Evolutionary conservation across 2,797 vertebrate genomes (phyloP).

Genomic region (Vipera latastei): DNA sequence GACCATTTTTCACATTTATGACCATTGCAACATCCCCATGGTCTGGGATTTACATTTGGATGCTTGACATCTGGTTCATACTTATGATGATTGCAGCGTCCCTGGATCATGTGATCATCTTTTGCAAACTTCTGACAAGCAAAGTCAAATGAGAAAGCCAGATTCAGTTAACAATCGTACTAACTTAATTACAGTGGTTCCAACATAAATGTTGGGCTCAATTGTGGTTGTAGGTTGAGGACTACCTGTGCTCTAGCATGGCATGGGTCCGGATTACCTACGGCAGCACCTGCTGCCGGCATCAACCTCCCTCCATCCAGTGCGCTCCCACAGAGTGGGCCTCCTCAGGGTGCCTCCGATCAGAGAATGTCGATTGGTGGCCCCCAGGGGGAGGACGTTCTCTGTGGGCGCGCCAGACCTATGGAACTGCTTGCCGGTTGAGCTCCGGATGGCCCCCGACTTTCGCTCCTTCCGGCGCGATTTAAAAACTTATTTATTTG

Average conservation of each 20-base stretch:
- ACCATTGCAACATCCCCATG: not conserved
- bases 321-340: no score
- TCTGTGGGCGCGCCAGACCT: no score
- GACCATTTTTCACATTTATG: not conserved
- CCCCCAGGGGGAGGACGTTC: no score
- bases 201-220: not conserved
- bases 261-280: no score
- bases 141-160: not conserved
- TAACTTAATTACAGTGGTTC: not conserved
- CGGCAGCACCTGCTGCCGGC: no score
- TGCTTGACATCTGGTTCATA: not conserved
- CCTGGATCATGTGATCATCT: not conserved
- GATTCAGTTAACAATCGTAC: not conserved
- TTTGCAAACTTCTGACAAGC: not conserved
- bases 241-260: not conserved
- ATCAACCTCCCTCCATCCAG: no score
- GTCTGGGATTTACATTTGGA: not conserved
- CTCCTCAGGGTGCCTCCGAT: no score
- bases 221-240: not conserved
- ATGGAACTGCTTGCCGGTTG: no score
- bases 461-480: no score
- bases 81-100: not conserved
- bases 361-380: no score
- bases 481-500: no score
- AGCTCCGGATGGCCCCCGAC: no score